Base-by-base conservation (phyloP, 2,113 vertebrate genomes). In the Neodontobutis hainanensis region DNA sequence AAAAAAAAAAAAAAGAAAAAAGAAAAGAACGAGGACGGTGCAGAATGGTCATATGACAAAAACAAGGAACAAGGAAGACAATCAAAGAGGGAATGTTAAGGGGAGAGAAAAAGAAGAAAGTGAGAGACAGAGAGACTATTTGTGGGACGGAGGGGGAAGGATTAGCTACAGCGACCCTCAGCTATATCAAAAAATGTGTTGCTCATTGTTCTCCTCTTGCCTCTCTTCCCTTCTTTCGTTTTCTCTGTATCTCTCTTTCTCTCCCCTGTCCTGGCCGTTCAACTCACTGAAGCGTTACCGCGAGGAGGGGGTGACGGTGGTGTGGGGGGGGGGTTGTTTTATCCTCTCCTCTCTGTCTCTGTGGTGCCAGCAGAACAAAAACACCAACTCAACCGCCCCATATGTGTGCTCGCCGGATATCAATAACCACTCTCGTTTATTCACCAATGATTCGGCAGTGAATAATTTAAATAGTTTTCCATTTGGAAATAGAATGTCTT, bases 121-220 rank as follows among this genome's bases (percentile, higher is more conserved):
- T 72, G 70, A 84, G 70, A 85, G 78, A 88, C 74, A 83, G 76
- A 78, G 76, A 88, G 84, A 83, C 79, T 76, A 87, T 91, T 90
- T 55, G 88, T 87, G 89, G 89, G 90, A 90, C 84, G 58, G 89
- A 55, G 52, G 88, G 84, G 88, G 87, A 89, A 88, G 92, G 92
- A 93, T 93, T 93, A 93, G 89, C 85, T 49, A 75, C 81, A 84
- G 77, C 84, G 83, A 90, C 91, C 91, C 90, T 91, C 88, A 89
- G 92, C 90, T 90, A 90, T 92, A 92, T 93, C 80, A 90, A 92
- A 92, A 93, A 92, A 90, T 92, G 85, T 92, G 90, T 92, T 91
- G 90, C 85, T 90, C 91, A 92, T 93, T 93, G 91, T 93, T 93
- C 91, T 92, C 78, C 73, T 73, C 36, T 66, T 82, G 74, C 83